Percentiles rank a stretch among this genome's conserved stretches.
These are phyloP conservation scores for Allacma fusca DNA, from an alignment of 2,888 invertebrate species.

Conservation along the genomic window DNA sequence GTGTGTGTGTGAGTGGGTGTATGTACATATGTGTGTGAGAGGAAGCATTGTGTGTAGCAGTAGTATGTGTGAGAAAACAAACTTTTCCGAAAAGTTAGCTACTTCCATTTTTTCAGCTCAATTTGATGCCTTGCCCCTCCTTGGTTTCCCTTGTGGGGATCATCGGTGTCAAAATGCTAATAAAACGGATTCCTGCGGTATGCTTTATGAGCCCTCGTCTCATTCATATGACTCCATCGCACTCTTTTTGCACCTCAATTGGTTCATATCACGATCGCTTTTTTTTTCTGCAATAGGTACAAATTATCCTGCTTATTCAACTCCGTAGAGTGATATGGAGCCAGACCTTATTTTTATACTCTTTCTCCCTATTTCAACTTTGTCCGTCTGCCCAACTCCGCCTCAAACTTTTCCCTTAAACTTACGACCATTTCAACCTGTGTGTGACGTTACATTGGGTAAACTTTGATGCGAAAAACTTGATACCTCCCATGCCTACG, in stretches of 20 bases:
- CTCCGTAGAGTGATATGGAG: neutral
- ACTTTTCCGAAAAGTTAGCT: constrained; percentile 46
- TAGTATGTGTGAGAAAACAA: constrained; percentile 54
- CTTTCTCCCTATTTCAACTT: no score
- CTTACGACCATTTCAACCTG: no score
- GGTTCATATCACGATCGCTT: constrained; percentile 54
- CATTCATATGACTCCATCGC: constrained; percentile 23
- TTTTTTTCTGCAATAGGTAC: constrained; percentile 40
- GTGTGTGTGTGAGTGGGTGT: constrained; percentile 25
- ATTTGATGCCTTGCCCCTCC: constrained; percentile 41
- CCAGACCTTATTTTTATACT: no score
- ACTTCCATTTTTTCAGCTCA: constrained; percentile 44
- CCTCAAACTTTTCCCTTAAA: no score
- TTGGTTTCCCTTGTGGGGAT: constrained; percentile 44
- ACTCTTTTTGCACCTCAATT: constrained; percentile 51
- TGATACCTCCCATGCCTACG: no score
- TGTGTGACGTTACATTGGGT: no score
- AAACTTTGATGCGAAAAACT: no score
- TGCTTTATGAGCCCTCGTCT: constrained; percentile 54
- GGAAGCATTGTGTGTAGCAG: no score
- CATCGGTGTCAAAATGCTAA: constrained; percentile 59
- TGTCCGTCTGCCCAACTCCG: no score
- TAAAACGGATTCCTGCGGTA: constrained; percentile 60
- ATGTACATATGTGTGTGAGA: constrained; percentile 50
- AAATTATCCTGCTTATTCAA: constrained; percentile 27